Base-by-base conservation (phyloP, 2,888 invertebrate species). In the Pammene aurita region DNA sequence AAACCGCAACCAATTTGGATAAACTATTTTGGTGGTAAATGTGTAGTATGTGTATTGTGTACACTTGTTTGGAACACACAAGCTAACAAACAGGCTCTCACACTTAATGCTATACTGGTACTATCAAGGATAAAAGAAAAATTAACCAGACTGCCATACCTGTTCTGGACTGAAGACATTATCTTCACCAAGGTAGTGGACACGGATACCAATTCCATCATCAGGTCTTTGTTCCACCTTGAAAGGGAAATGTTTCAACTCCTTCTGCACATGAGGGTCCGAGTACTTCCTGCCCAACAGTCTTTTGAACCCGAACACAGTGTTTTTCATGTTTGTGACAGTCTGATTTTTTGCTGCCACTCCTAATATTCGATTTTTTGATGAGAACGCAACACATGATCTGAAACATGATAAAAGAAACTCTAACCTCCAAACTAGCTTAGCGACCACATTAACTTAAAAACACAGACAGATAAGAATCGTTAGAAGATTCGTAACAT, bases 261-360 rank as follows among this genome's bases (percentile, higher is more conserved):
- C 98, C 81, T 95, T 94, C 85, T 98, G 97, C 50, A 97, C 96
- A 82, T 95, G 94, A 16, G 97, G 97, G 91, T 99, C 99, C 77
- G 95, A 94, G 87, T 94, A 98, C 85, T 96, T 96, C 80, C 98
- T 94, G 67, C 99, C 99, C 80, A 99, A 90, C 64, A 99, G 93
- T 80, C 97, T 95, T 90, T 99, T 99, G 88, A 99, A 97, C 72
- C 97, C 96, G 90, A 96, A 96, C 70, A 99, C 95, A 72, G 99
- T 99, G 87, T 99, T 99, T 89, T 97, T 98, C 95, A 98, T 96
- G 86, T 99, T 99, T 79, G 98, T 98, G 66, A 98, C 96, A 93
- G 97, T 96, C 88, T 99, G 98, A 85, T 98, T 98, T 87, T 98
- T 98, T 70, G 99, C 99, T 55, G 98, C 97, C 48, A 98, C 98